phyloP scores from a whole-genome alignment of 2,113 vertebrate genomes.

The Varanus komodoensis region DNA sequence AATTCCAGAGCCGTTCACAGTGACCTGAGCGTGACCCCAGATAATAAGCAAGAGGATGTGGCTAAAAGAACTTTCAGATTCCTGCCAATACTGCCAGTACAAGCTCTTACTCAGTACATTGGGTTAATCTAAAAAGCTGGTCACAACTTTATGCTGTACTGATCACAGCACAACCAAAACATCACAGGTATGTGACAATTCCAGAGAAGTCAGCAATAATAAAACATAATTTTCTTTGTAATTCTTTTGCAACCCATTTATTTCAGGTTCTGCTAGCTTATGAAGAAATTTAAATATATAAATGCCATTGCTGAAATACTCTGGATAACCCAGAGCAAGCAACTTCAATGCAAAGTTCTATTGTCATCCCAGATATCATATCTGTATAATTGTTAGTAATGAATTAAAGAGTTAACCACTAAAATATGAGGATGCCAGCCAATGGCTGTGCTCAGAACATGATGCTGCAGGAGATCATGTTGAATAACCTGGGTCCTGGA shows the following conservation, averaged over 20 bases:
- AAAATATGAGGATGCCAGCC: background rate
- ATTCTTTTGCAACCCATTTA: background rate
- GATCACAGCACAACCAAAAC: background rate
- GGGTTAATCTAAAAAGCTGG: background rate
- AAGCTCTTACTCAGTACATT: background rate
- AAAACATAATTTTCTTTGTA: background rate
- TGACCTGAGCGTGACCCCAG: background rate
- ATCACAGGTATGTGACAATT: background rate
- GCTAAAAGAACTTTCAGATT: conserved; percentile 1
- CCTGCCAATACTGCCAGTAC: background rate
- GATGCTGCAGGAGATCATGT: too few species aligned
- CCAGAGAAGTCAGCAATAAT: background rate
- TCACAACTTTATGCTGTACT: background rate
- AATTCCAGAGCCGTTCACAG: background rate
- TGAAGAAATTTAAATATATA: background rate
- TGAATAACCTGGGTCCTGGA: too few species aligned
- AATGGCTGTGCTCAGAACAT: background rate
- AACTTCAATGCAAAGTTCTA: background rate
- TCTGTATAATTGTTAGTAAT: too few species aligned
- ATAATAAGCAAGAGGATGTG: conserved; percentile 15
- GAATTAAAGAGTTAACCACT: background rate
- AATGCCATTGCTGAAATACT: background rate
- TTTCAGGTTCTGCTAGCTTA: background rate
- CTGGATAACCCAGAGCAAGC: background rate
- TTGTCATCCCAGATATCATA: background rate